Base-by-base conservation (phyloP, 2,888 invertebrate species). In the Volucella zonaria region DNA sequence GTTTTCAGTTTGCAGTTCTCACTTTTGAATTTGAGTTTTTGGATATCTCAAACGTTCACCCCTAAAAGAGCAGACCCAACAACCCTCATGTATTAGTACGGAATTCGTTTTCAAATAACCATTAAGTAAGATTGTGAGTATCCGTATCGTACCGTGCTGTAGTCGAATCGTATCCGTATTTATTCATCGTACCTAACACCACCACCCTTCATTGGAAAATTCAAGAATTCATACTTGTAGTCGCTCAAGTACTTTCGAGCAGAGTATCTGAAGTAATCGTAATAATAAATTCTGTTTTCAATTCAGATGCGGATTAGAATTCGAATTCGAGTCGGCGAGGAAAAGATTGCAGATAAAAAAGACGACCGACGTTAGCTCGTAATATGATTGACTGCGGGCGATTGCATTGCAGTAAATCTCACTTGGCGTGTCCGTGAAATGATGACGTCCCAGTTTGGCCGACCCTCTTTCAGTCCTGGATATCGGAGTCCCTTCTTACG, bases 241-340 rank as follows among this genome's bases (percentile, higher is more conserved):
- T 6, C 6, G 31, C 6, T 31, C 31, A 31, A 31, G 31, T 6
- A 31, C 31, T 31, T 31, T 31, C 31, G 31, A 31, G 6, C 31
- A 31, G 59, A 31, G 40, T 75, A 67, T 80, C 74, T 62, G 51
- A 73, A 68, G 74, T 74, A 78, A 82, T 82, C 73, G 73, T 38
- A 78, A 82, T 74, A 82, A 78, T 78, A 82, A 82, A 82, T 82
- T 82, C 68, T 73, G 82, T 77, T 78, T 78, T 82, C 68, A 82
- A 82, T 82, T 82, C 67, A 43, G 49, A 40, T 56, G 3, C 54
- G 67, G 78, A 68, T 73, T 68, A 23, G 42, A 62, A 73, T 73
- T 73, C 52, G 62, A 52, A 62, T 56, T 45, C 45, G n/a, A 45
- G n/a, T 12, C n/a, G 8, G 42, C 3, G 14, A 68, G 73, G 45